A percentile compares a stretch with the other conserved stretches of the same genome.
phyloP scores from a whole-genome alignment of 2,888 invertebrate species.

The Andrena bicolor region DNA sequence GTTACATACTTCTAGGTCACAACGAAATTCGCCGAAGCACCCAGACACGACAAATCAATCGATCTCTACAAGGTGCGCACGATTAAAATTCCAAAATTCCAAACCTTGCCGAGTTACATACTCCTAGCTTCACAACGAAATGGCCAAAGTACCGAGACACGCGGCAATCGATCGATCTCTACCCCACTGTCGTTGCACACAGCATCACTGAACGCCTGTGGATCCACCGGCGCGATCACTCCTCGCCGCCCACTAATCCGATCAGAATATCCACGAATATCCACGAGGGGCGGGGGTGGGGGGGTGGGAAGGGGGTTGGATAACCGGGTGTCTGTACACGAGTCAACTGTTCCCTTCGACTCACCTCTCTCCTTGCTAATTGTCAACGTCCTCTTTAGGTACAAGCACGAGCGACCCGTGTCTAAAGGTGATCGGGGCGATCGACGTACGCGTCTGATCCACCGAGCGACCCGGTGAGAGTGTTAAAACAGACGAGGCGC shows the following conservation, averaged over 20 bases:
- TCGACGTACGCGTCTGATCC: conserved; percentile 68
- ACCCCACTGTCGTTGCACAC: conserved; percentile 62
- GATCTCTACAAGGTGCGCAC: too few species aligned
- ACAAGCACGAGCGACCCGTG: conserved; percentile 36
- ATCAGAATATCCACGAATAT: conserved; percentile 3
- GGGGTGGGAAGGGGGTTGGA: not conserved
- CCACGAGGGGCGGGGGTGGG: conserved; percentile 9
- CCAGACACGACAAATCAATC: too few species aligned
- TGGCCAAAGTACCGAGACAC: conserved; percentile 9
- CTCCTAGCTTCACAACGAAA: not conserved
- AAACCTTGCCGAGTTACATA: not conserved
- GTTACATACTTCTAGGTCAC: too few species aligned
- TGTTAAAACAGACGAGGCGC: conserved; percentile 83
- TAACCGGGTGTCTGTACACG: not conserved
- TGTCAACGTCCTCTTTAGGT: conserved; percentile 51
- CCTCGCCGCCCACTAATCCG: conserved; percentile 15
- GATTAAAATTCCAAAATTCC: not conserved
- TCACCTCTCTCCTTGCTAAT: conserved; percentile 65
- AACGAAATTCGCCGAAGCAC: too few species aligned
- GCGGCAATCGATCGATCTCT: conserved; percentile 28
- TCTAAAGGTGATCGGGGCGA: conserved; percentile 37
- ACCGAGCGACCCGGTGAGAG: conserved; percentile 79
- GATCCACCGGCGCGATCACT: conserved; percentile 14
- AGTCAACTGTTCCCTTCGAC: conserved; percentile 44
- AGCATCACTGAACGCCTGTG: conserved; percentile 49